A percentile compares a stretch with the other conserved stretches of the same genome.
These are phyloP conservation scores for Cyanoramphus novaezelandiae DNA, from an alignment of 2,113 vertebrate genomes.

Conservation along the genomic window DNA sequence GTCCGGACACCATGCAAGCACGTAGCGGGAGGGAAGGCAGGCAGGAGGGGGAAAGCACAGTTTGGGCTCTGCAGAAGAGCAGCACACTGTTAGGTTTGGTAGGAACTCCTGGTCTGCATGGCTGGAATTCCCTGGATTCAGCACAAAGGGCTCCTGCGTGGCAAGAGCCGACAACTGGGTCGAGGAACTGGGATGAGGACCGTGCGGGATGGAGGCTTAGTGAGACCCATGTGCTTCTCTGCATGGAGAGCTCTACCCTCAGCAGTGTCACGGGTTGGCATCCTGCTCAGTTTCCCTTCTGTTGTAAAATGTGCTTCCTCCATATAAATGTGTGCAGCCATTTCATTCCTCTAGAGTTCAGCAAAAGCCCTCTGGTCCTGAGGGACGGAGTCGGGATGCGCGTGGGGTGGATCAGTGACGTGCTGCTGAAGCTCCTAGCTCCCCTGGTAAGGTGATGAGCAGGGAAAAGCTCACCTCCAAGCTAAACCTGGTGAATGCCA, in stretches of 20 bases:
- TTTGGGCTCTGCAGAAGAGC: not conserved
- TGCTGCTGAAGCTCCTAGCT: not conserved
- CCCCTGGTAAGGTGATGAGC: not conserved
- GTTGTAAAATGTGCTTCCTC: not conserved
- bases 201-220: fast-evolving
- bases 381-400: not conserved
- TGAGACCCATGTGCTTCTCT: not conserved
- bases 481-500: not conserved
- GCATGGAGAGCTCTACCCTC: not conserved
- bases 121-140: not conserved
- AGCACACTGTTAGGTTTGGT: not conserved
- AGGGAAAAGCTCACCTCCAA: not conserved
- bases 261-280: not conserved
- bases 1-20: fast-evolving
- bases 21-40: not conserved
- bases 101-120: not conserved
- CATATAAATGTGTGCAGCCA: not conserved
- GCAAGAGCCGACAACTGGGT: not conserved
- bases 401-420: fast-evolving
- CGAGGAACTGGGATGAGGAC: not conserved
- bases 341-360: not conserved
- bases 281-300: fast-evolving
- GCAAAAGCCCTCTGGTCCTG: not conserved
- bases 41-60: not conserved
- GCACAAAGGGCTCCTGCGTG: not conserved